Evolutionary conservation across 2,797 vertebrate species (phyloP), one percentile per base, ranked within the genome.

Genomic region (Crenuchus spilurus): DNA sequence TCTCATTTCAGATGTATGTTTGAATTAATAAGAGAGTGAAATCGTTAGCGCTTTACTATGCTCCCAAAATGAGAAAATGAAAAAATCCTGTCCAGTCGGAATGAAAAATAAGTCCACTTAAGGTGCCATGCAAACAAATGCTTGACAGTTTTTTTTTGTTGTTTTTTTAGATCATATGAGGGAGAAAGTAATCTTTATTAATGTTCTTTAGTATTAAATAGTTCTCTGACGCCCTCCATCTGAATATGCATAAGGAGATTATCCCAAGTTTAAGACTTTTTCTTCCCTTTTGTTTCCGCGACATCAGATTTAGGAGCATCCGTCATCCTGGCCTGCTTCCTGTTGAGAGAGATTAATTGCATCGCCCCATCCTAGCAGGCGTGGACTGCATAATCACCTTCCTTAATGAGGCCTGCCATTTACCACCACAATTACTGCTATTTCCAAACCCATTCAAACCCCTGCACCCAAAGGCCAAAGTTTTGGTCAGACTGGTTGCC

Each of bases 311-410:
- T 77, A 73, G 76, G 73, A 72, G 73, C 81, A 80, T 83, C 81
- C 70, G 81, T 83, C 76, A 83, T 80, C 73, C 70, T 74, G 76
- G 75, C 77, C 87, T 89, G 87, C 91, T 92, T 92, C 90, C 91
- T 89, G 87, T 86, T 90, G 88, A 88, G 91, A 92, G 91, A 92
- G 91, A 90, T 93, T 92, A 92, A 92, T 92, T 92, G 92, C 88
- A 86, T 90, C 87, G 88, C 87, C 83, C 86, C 82, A 84, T 83
- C 88, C 90, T 88, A 77, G 87, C 87, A 82, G 87, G 91, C 87
- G 84, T 85, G 88, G 88, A 80, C 83, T 87, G 91, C 90, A 92
- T 91, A 91, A 90, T 92, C 89, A 86, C 83, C 83, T 84, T 80
- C 81, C 46, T 80, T 89, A 90, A 92, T 89, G 90, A 92, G 87